These are phyloP conservation scores for Thunnus albacares DNA, from an alignment of 2,797 vertebrate species.

Conservation along the genomic window DNA sequence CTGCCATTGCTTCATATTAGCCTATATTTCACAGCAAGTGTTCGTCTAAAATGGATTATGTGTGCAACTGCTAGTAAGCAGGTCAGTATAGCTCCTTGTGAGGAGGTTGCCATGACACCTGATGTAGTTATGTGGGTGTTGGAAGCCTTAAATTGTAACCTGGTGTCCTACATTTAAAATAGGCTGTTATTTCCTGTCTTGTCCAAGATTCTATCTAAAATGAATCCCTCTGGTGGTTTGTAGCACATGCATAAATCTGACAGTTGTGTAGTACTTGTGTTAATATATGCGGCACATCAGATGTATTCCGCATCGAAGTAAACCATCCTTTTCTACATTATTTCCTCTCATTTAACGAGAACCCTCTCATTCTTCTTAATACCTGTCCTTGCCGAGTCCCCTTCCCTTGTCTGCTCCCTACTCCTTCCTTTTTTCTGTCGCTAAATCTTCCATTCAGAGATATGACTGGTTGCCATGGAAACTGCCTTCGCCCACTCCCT, in stretches of 20 bases:
- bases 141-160: slow-evolving; percentile 69
- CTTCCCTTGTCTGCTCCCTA: slow-evolving; percentile 33
- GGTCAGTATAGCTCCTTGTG: slow-evolving; percentile 65
- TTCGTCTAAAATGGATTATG: slow-evolving; percentile 55
- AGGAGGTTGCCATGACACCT: slow-evolving; percentile 77
- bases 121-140: slow-evolving; percentile 60
- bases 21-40: slow-evolving; percentile 58
- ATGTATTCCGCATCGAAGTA: slow-evolving; percentile 40
- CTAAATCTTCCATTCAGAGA: slow-evolving; percentile 80
- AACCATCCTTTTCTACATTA: slow-evolving; percentile 18
- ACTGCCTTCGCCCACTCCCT: slow-evolving; percentile 86
- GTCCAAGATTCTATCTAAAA: slow-evolving; percentile 59
- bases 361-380: slow-evolving; percentile 41
- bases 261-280: slow-evolving; percentile 15
- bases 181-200: slow-evolving; percentile 63
- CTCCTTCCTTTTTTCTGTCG: slow-evolving; percentile 53
- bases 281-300: slow-evolving; percentile 7
- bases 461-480: slow-evolving; percentile 85
- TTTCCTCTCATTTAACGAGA: slow-evolving; percentile 16
- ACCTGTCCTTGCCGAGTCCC: slow-evolving; percentile 58
- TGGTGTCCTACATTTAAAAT: slow-evolving; percentile 75
- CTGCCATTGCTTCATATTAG: slow-evolving; percentile 58
- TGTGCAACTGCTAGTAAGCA: slow-evolving; percentile 65
- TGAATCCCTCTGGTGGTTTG: slow-evolving; percentile 63
- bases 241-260: slow-evolving; percentile 33